These are phyloP conservation scores for Dinoponera quadriceps DNA, from an alignment of 1,140 invertebrate genomes.

Conservation along the genomic window DNA sequence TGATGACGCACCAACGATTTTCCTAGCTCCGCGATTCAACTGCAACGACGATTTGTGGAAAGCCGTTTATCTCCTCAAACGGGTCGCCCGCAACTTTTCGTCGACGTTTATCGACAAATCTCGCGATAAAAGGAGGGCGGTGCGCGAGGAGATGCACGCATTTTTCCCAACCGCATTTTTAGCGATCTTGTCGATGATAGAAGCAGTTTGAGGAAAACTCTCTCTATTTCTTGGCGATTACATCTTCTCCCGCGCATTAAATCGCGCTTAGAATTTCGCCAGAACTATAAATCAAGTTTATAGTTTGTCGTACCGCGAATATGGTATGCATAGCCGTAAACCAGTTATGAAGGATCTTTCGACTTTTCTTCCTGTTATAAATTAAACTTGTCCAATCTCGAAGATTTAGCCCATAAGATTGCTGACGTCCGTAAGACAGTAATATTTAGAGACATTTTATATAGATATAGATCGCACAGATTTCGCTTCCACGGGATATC, in stretches of 20 bases:
- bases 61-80: conserved; percentile 56
- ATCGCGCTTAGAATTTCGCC: conserved; percentile 27
- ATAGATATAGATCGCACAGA: not conserved
- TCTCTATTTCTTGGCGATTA: conserved; percentile 18
- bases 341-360: conserved; percentile 23
- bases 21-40: conserved; percentile 54
- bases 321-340: conserved; percentile 20
- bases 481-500: not conserved
- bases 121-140: conserved; percentile 36
- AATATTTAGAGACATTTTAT: not conserved
- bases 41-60: conserved; percentile 56
- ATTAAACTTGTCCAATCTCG: conserved; percentile 12
- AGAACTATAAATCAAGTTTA: conserved; percentile 46
- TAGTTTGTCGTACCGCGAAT: conserved; percentile 32
- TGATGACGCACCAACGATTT: conserved; percentile 58
- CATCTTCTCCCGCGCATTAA: conserved; percentile 29
- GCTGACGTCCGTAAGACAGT: not conserved
- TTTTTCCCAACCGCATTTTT: conserved; percentile 38
- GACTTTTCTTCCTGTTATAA: not conserved
- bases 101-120: conserved; percentile 61
- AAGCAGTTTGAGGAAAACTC: conserved; percentile 41
- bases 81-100: conserved; percentile 56
- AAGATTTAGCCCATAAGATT: conserved; percentile 7
- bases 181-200: conserved; percentile 40
- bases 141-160: conserved; percentile 29